Percentiles rank a stretch among this genome's conserved stretches.
Conservation (phyloP, 2,888 invertebrate genomes). For the Conchocele bisecta region DNA sequence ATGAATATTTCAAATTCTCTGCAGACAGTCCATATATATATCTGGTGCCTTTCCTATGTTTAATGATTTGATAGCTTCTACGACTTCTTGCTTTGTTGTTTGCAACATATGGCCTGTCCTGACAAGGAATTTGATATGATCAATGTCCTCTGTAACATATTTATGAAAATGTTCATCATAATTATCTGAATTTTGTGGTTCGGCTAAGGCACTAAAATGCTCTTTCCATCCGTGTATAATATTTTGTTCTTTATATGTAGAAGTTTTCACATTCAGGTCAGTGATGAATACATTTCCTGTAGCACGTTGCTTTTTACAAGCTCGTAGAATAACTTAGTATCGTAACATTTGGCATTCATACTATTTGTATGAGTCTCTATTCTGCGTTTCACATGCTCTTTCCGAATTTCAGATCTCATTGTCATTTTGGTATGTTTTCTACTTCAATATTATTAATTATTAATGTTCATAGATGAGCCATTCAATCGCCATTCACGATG, state of each 20-base stretch:
- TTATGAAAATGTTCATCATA: background rate
- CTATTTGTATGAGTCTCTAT: background rate
- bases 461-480: background rate
- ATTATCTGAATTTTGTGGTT: background rate
- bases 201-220: background rate
- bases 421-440: background rate
- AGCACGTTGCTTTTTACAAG: background rate
- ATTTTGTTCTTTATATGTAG: background rate
- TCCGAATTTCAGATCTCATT: background rate
- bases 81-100: background rate
- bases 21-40: too few species aligned
- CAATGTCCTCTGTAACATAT: background rate
- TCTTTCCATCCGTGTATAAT: background rate
- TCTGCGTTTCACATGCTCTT: background rate
- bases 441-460: background rate
- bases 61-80: background rate
- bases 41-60: conserved; percentile 2
- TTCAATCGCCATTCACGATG: background rate
- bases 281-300: background rate
- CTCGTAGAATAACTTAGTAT: background rate
- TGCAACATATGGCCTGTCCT: background rate
- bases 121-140: background rate
- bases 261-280: conserved; percentile 1
- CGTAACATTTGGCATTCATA: background rate
- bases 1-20: too few species aligned